These are phyloP conservation scores for Emydocephalus ijimae DNA, from an alignment of 2,113 vertebrate species.

Conservation along the genomic window DNA sequence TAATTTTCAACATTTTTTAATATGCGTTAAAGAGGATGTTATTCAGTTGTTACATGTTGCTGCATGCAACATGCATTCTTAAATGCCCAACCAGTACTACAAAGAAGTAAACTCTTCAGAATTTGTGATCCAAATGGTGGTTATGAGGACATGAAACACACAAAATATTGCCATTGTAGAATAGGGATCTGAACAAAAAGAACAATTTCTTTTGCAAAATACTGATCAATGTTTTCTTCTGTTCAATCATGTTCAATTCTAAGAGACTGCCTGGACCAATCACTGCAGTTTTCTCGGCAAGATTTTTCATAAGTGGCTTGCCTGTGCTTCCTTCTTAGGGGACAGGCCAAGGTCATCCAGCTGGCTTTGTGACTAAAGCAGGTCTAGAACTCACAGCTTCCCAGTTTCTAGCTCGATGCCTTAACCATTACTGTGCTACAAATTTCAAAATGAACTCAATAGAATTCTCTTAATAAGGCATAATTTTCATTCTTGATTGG, in stretches of 20 bases:
- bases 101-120: slow-evolving; percentile 9
- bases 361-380: too few relatives aligned
- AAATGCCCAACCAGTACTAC: slow-evolving; percentile 15
- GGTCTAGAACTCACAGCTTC: too few relatives aligned
- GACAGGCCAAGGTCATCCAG: too few relatives aligned
- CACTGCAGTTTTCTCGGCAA: neutral
- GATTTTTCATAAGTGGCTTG: neutral
- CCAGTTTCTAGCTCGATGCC: too few relatives aligned
- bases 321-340: neutral
- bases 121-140: neutral
- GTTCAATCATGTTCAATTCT: neutral
- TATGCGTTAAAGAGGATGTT: neutral
- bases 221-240: neutral
- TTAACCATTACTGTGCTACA: neutral
- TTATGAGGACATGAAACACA: neutral
- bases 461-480: neutral
- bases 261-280: neutral
- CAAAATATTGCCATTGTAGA: neutral
- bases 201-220: neutral
- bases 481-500: fast-evolving
- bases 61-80: neutral
- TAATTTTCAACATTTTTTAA: neutral
- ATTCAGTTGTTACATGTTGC: slow-evolving; percentile 5
- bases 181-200: neutral
- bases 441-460: neutral